Base-by-base conservation (phyloP, 2,113 vertebrate species). In the Puma concolor region DNA sequence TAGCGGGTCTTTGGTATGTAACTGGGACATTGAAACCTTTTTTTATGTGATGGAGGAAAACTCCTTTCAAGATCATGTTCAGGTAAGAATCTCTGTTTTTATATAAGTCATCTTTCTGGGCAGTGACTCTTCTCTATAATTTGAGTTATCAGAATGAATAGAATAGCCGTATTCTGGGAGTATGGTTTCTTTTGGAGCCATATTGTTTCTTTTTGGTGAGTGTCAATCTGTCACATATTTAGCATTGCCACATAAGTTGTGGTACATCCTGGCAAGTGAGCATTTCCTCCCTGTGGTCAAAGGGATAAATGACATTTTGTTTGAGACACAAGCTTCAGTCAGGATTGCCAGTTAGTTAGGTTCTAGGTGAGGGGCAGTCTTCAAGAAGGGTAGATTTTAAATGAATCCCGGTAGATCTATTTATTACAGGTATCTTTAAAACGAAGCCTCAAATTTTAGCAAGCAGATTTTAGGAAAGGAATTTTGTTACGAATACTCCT, bases 1-100 rank as follows among this genome's bases (percentile, higher is more conserved):
- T 91, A 33, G 48, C 57, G 5, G 4, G 27, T 80, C 67, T 91
- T 86, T 86, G 36, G 41, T 60, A 57, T 80, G 3, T 92, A 82
- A 86, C 7, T n/a, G 19, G 16, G 36, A 64, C 38, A 88, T 38
- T 41, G 9, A 94, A 82, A 69, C 38, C 17, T 63, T 27, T 82
- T 95, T 89, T 92, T 74, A 36, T 33, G 4, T 27, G 36, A 71
- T 48, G 17, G 54, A 54, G 91, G 63, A 88, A 91, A 83, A 5
- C n/a, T 81, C 5, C 88, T 84, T 95, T 91, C 29, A 93, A 66
- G 33, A 91, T 83, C 88, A 25, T 80, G 67, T 90, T 96, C 44
- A 87, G 12, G 74, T 84, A 88, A 69, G 33, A 64, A 64, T 0
- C 2, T 93, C 60, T 33, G 31, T 41, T 96, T 93, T 72, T 74